A percentile compares a stretch with the other conserved stretches of the same genome.
Evolutionary conservation across 2,888 invertebrate genomes (phyloP).

Genomic region (Sussaba pulchella): DNA sequence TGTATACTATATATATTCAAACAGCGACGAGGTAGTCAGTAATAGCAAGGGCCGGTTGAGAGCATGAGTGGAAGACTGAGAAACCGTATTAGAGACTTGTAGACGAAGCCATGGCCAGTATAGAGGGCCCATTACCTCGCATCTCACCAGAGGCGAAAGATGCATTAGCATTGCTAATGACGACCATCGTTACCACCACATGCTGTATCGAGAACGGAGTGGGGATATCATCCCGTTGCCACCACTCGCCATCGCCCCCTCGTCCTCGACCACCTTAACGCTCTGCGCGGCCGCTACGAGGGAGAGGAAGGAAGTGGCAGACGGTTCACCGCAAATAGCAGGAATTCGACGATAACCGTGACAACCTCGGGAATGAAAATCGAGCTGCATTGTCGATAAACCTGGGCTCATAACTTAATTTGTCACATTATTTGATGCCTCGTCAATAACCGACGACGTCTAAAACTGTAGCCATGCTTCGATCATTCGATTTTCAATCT

Average conservation of each 20-base stretch:
- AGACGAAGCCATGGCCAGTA: slow-evolving; percentile 62
- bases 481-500: too few species aligned
- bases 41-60: slow-evolving; percentile 15
- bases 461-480: too few species aligned
- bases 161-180: slow-evolving; percentile 84
- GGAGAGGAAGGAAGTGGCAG: slow-evolving; percentile 23
- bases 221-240: slow-evolving; percentile 2
- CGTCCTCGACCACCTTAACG: slow-evolving; percentile 38
- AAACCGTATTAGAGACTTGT: slow-evolving; percentile 56
- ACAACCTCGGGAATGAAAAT: slow-evolving; percentile 38
- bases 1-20: background rate
- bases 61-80: slow-evolving; percentile 22
- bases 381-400: slow-evolving; percentile 1
- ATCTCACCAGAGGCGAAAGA: slow-evolving; percentile 81
- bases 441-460: too few species aligned
- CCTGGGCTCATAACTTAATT: too few species aligned
- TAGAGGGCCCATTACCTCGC: slow-evolving; percentile 73
- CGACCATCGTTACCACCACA: slow-evolving; percentile 81
- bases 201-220: slow-evolving; percentile 67
- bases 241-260: slow-evolving; percentile 4
- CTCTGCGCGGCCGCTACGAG: slow-evolving; percentile 33
- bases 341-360: slow-evolving; percentile 32
- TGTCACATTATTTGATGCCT: too few species aligned
- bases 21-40: slow-evolving; percentile 5
- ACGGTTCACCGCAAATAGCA: slow-evolving; percentile 22